phyloP scores from a whole-genome alignment of 2,888 invertebrate genomes.

The Tachystola acroxantha region DNA sequence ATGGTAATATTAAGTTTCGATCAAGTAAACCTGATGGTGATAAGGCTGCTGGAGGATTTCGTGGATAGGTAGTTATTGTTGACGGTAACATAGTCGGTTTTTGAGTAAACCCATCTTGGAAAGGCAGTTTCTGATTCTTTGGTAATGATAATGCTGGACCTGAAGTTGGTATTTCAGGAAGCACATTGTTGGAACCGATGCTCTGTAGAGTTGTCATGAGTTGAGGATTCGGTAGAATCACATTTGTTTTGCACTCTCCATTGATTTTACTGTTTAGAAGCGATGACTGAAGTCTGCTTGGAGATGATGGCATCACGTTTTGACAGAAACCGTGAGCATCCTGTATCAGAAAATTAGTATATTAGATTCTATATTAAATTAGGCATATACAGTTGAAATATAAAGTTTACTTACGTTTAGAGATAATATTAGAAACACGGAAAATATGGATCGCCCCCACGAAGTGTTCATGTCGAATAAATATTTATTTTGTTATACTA shows the following conservation, averaged over 20 bases:
- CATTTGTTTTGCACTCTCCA: background rate
- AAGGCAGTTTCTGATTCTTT: background rate
- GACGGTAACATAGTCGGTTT: background rate
- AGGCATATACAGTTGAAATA: background rate
- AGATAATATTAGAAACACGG: conserved; percentile 27
- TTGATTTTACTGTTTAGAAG: background rate
- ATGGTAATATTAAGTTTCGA: background rate
- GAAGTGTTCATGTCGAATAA: conserved; percentile 45
- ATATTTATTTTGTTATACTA: conserved; percentile 33
- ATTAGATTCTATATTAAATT: background rate
- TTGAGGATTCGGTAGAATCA: conserved; percentile 15
- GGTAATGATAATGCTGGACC: conserved; percentile 6
- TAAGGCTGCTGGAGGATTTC: background rate
- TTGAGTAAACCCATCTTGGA: background rate
- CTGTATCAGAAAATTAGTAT: conserved; percentile 14
- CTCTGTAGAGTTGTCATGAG: conserved; percentile 20
- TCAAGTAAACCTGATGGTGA: background rate
- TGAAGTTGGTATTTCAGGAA: conserved; percentile 20
- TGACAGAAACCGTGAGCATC: conserved; percentile 15
- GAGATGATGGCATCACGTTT: conserved; percentile 13
- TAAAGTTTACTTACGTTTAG: conserved; percentile 34
- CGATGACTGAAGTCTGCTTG: background rate
- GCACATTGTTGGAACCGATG: conserved; percentile 25
- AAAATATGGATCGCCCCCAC: conserved; percentile 31
- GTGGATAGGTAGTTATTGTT: background rate